phyloP scores from a whole-genome alignment of 2,113 vertebrate genomes.

The Mesocricetus auratus region DNA sequence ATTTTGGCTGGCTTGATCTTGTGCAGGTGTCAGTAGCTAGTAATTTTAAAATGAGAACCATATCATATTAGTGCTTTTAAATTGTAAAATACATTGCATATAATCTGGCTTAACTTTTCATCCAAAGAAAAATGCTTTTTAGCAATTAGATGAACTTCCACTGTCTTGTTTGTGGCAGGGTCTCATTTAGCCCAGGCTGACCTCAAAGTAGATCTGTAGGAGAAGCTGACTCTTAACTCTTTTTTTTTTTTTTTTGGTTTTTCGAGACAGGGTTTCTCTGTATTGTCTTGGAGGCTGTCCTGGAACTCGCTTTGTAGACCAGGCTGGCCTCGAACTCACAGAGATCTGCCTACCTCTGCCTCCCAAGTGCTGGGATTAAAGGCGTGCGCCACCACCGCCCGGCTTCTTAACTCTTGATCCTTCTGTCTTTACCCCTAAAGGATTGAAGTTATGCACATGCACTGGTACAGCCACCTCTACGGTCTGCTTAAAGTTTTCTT shows the following conservation, averaged over 20 bases:
- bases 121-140: slow-evolving; percentile 53
- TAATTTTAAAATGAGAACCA: slow-evolving; percentile 37
- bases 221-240: background rate
- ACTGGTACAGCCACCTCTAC: background rate
- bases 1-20: background rate
- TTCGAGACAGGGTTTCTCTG: too few species aligned
- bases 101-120: slow-evolving; percentile 37
- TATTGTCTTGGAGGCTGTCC: too few species aligned
- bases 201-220: background rate
- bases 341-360: too few species aligned
- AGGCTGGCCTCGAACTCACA: too few species aligned
- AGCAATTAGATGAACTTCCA: slow-evolving; percentile 25
- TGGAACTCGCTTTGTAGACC: too few species aligned
- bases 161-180: background rate
- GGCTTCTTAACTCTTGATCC: background rate
- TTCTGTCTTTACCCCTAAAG: background rate
- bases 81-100: slow-evolving; percentile 8
- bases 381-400: too few species aligned
- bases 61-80: slow-evolving; percentile 26
- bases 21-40: background rate
- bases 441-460: background rate
- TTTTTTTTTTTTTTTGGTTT: too few species aligned
- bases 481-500: slow-evolving; percentile 18
- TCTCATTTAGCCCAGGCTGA: background rate
- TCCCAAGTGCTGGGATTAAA: too few species aligned